Evolutionary conservation across 2,797 vertebrate species (phyloP).

Genomic region (Hemibagrus guttatus): DNA sequence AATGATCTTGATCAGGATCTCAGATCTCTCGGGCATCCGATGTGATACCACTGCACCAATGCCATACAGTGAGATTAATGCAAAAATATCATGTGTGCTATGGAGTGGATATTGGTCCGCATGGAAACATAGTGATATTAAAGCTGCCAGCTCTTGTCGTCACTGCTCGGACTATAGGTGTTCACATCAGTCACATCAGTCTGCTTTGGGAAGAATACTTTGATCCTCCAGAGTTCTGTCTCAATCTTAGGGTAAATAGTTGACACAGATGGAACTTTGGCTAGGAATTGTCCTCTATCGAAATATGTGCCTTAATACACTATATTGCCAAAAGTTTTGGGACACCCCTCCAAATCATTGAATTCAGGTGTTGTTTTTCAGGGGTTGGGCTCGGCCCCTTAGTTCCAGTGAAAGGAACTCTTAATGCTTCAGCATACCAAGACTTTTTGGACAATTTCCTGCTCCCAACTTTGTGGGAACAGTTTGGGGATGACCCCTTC

Average conservation of each 20-base stretch:
- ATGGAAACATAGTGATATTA: neutral
- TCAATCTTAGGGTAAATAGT: neutral
- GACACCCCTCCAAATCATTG: too few relatives aligned
- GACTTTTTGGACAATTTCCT: too few relatives aligned
- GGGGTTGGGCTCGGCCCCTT: too few relatives aligned
- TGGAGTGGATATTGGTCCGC: neutral
- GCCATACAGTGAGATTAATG: neutral
- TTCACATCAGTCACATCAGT: conserved; percentile 3
- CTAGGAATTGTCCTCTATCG: neutral
- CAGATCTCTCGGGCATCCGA: neutral
- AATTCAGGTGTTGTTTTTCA: too few relatives aligned
- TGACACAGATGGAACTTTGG: conserved; percentile 2
- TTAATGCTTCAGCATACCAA: too few relatives aligned
- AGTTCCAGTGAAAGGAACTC: too few relatives aligned
- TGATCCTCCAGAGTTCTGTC: neutral
- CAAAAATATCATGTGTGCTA: neutral
- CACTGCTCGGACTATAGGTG: neutral
- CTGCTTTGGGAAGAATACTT: conserved; percentile 14
- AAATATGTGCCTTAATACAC: neutral
- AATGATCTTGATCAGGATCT: neutral
- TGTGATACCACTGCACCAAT: neutral
- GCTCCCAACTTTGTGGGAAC: too few relatives aligned
- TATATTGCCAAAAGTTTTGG: too few relatives aligned
- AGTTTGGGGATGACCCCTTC: too few relatives aligned
- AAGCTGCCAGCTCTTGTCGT: neutral